These are phyloP conservation scores for Sebastes diaconus DNA, from an alignment of 2,797 vertebrate genomes.

Conservation along the genomic window DNA sequence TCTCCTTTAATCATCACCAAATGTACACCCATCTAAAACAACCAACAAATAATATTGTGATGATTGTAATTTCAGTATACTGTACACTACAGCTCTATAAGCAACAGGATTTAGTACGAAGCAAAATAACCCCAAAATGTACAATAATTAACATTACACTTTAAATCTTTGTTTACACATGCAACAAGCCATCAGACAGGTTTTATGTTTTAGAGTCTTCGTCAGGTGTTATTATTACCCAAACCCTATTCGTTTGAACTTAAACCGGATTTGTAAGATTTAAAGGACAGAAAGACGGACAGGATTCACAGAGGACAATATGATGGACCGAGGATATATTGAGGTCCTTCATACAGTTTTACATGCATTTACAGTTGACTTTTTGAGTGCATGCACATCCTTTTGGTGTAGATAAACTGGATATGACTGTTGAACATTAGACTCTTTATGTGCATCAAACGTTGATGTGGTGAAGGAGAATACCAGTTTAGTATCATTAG, in stretches of 20 bases:
- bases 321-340: not conserved
- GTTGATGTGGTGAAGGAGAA: not conserved
- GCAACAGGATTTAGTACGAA: too few species aligned
- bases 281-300: not conserved
- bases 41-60: too few species aligned
- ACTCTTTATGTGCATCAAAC: not conserved
- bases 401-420: not conserved
- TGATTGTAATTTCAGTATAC: too few species aligned
- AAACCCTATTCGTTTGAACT: not conserved
- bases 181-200: too few species aligned
- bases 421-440: not conserved
- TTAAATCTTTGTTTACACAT: not conserved
- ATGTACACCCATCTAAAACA: not conserved
- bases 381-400: not conserved
- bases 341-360: not conserved
- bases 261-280: not conserved
- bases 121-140: too few species aligned
- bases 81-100: too few species aligned
- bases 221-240: not conserved
- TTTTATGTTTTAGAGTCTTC: not conserved
- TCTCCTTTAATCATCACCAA: not conserved
- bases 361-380: not conserved
- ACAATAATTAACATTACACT: not conserved
- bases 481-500: not conserved
- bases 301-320: not conserved